Percentiles rank a stretch among this genome's conserved stretches.
phyloP scores from a whole-genome alignment of 2,888 invertebrate species.

The Nephrotoma guestfalica region DNA sequence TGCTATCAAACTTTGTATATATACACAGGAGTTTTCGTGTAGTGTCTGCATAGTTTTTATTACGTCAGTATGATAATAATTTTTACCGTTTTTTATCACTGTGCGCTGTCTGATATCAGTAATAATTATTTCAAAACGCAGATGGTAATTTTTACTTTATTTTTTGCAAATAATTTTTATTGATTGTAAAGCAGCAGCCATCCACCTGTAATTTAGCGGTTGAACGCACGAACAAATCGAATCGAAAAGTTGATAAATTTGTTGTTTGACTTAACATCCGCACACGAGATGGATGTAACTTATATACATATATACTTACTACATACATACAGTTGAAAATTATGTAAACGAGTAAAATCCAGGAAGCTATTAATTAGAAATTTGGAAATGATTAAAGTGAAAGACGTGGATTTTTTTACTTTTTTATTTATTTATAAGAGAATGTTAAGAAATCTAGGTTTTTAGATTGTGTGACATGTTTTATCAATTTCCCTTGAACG shows the following conservation, averaged over 20 bases:
- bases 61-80: background rate
- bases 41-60: background rate
- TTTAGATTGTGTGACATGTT: background rate
- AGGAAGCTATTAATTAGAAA: background rate
- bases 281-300: background rate
- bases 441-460: background rate
- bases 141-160: background rate
- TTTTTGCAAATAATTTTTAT: background rate
- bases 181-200: background rate
- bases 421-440: background rate
- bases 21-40: background rate
- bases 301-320: background rate
- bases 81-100: background rate
- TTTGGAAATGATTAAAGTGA: background rate
- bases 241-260: background rate
- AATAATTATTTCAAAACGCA: background rate
- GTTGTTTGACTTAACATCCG: background rate
- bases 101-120: background rate
- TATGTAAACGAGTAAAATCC: background rate
- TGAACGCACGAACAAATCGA: background rate
- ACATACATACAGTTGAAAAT: too few relatives aligned
- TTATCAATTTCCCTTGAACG: background rate
- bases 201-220: background rate
- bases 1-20: background rate
- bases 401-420: background rate